Percentiles rank a stretch among this genome's conserved stretches.
Evolutionary conservation across 2,888 invertebrate species (phyloP).

Genomic region (Stenodema calcarata): DNA sequence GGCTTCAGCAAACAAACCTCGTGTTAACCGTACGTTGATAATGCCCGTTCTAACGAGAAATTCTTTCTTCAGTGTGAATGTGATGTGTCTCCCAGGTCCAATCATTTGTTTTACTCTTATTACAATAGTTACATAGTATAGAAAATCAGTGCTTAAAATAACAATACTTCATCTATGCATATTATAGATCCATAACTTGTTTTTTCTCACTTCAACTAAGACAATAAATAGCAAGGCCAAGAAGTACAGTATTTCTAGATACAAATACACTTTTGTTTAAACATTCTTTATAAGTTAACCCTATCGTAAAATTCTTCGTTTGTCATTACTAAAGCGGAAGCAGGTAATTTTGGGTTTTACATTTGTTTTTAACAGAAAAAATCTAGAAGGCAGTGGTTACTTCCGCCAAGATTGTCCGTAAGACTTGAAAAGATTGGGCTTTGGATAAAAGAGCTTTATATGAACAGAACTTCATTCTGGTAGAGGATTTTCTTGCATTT

Average conservation of each 20-base stretch:
- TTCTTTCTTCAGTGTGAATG: neutral
- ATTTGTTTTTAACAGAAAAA: neutral
- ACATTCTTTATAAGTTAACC: conserved; percentile 24
- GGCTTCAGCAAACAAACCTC: no score
- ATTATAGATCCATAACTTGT: neutral
- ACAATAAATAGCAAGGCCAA: conserved; percentile 42
- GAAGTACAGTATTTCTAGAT: conserved; percentile 31
- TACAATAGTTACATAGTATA: conserved; percentile 6
- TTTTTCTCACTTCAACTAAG: conserved; percentile 14
- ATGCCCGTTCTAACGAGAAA: neutral
- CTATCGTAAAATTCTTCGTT: conserved; percentile 11
- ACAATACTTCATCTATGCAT: conserved; percentile 38
- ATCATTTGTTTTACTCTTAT: neutral
- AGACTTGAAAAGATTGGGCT: neutral
- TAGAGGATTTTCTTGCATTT: neutral
- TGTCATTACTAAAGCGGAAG: conserved; percentile 36
- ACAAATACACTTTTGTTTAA: conserved; percentile 12
- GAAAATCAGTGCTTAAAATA: conserved; percentile 52
- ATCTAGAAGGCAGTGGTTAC: conserved; percentile 38
- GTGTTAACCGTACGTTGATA: neutral
- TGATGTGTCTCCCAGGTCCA: neutral
- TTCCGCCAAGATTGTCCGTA: conserved; percentile 42
- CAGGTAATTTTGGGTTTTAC: conserved; percentile 32
- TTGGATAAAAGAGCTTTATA: neutral
- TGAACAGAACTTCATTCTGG: neutral